Conservation (phyloP, 2,113 vertebrate species). For the Loxodonta africana region DNA sequence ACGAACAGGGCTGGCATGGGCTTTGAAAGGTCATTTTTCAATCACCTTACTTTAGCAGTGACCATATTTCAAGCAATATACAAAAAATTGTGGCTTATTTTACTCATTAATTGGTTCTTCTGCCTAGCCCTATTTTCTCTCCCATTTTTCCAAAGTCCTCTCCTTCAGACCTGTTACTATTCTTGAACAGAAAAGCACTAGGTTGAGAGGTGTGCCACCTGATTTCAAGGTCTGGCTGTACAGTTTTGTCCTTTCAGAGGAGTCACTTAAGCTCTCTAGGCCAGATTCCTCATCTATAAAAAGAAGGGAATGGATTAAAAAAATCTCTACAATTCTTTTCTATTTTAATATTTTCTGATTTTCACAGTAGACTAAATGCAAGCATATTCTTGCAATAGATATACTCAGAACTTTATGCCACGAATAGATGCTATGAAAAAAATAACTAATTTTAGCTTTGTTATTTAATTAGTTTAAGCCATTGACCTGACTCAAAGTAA, state of each 20-base stretch:
- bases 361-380: neutral
- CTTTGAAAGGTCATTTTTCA: conserved; percentile 63
- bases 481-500: neutral
- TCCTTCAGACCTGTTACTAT: neutral
- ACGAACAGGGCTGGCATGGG: neutral
- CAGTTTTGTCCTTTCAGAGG: neutral
- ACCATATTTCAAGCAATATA: neutral
- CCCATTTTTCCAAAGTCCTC: neutral
- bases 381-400: neutral
- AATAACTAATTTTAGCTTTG: neutral
- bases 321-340: neutral
- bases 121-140: neutral
- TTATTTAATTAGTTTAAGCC: conserved; percentile 14
- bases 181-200: neutral
- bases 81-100: conserved; percentile 34
- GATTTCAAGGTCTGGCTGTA: neutral
- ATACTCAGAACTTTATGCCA: neutral
- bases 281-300: neutral
- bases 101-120: neutral
- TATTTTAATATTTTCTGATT: neutral
- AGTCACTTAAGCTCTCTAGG: neutral
- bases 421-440: neutral
- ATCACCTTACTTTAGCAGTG: neutral
- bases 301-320: neutral
- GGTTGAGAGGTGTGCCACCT: neutral